Base-by-base conservation (phyloP, 2,888 invertebrate species). In the Oscheius onirici region DNA sequence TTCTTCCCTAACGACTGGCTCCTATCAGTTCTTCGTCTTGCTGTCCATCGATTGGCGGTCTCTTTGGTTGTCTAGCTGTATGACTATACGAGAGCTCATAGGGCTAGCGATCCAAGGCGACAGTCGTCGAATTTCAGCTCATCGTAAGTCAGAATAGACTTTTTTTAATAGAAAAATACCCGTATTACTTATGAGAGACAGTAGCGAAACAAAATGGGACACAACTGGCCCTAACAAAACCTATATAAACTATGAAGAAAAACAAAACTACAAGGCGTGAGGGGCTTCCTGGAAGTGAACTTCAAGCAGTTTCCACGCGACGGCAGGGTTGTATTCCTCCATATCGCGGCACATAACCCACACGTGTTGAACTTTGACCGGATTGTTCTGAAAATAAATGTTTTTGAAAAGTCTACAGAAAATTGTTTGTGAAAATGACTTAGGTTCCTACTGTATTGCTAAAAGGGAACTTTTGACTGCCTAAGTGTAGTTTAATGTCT, bases 311-410 rank as follows among this genome's bases (percentile, higher is more conserved):
- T 95, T 91, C 99, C 99, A 99, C 0, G 97, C 97, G 0, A 97
- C 93, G 84, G 92, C 92, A 0, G 97, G 93, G 90, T 97, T 94
- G 52, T 96, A 88, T 89, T 97, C 97, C 77, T 92, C 92, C 26
- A 94, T 93, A 89, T 99, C 99, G 72, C 99, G 90, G 88, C 99
- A 99, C 83, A 99, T 90, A 2, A 97, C 97, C 99, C 99, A 99
- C 43, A 97, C 95, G 88, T 99, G 95, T 86, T 93, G 93, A 0
- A 97, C 94, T 66, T 95, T 90, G 92, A 96, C 92, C 17, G 99
- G 93, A 90, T 95, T 96, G 60, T 96, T 93, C 90, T 91, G 85
- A 54, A 83, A 26, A 52, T 28, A n/a, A n/a, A n/a, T n/a, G n/a
- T n/a, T n/a, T n/a, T n/a, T n/a, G n/a, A n/a, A n/a, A n/a, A n/a